Evolutionary conservation across 2,888 invertebrate genomes (phyloP), one percentile per base, ranked within the genome.

Genomic region (Ormyrus labotus): DNA sequence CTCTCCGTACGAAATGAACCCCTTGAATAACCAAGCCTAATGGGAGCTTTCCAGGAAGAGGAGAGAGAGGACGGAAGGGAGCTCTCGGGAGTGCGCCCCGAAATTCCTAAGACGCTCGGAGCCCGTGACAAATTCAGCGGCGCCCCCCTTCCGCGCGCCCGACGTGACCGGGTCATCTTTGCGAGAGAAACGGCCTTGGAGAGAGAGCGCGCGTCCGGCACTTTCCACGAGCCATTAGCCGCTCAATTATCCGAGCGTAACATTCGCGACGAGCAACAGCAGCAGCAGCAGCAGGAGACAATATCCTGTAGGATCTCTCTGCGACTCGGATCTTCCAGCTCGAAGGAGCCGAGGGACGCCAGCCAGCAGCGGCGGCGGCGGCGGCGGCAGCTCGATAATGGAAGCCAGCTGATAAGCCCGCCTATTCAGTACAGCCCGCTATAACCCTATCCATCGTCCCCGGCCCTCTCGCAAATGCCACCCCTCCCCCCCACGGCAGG

Each of bases 351-450:
- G 34, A 8, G 11, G 34, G 34, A 34, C 34, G 34, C 34, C 34
- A 34, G 34, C 34, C 7, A 4, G 50, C 51, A 19, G 19, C 19
- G 19, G 34, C 11, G 9, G 61, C 6, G 9, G 61, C 6, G 7
- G 50, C 51, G 13, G 13, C 13, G 13, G 19, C 11, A 11, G 61
- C 61, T 76, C 63, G 77, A 77, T 77, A 65, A 71, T 77, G 77
- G 77, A 47, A 57, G 63, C 51, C 13, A 10, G 9, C 64, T 65
- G 70, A 77, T 77, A 77, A 77, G 77, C 77, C 34, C 64, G 53
- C 8, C 19, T 5, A 13, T 7, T n/a, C 55, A 57, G 63, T 57
- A 19, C 34, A 13, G 57, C 11, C 34, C 64, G n/a, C 45, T 45
- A 74, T 11, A 50, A 6, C 19, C 13, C 70, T 53, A 61, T 68